Evolutionary conservation across 2,113 vertebrate genomes (phyloP), one percentile per base, ranked within the genome.

Genomic region (Asarcornis scutulata): DNA sequence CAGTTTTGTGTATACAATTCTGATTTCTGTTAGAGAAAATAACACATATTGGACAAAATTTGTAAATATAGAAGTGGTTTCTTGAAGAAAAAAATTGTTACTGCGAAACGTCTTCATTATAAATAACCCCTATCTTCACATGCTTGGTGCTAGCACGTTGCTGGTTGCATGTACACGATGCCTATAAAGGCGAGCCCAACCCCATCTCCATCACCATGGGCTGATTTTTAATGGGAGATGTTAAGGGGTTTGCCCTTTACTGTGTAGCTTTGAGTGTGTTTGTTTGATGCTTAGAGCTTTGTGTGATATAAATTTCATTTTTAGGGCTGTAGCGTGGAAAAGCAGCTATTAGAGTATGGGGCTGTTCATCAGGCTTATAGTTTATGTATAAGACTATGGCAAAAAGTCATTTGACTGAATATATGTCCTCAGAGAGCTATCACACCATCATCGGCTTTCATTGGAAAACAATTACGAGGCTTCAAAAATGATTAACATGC

Each of bases 401-500:
- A 60, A 86, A 80, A 74, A 91, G 63, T 75, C 3, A 69, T 92
- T 94, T 90, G 77, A 17, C 23, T 92, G 55, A 53, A 59, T 34
- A 32, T 38, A 7, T 36, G 42, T 75, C 78, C 95, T 94, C 42
- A 86, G 93, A 95, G 94, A 93, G 77, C 59, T 81, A 75, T 94
- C 42, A 40, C 1, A 21, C 53, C 67, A 81, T 89, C 63, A 58
- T 75, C 83, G 64, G 53, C 86, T 93, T 95, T 88, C 77, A 96
- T 0, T 89, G 87, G 86, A 85, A 96, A 95, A 96, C 80, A 92
- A 58, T 91, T 89, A 87, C 0, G 11, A 83, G 36, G 27, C 67
- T 92, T 93, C 44, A 34, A 25, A 86, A 96, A 85, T 89, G 3
- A 83, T 96, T 93, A 92, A 72, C 55, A 55, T 88, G 78, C 86